Conservation (phyloP, 1,140 invertebrate genomes). For the Araneus ventricosus region DNA sequence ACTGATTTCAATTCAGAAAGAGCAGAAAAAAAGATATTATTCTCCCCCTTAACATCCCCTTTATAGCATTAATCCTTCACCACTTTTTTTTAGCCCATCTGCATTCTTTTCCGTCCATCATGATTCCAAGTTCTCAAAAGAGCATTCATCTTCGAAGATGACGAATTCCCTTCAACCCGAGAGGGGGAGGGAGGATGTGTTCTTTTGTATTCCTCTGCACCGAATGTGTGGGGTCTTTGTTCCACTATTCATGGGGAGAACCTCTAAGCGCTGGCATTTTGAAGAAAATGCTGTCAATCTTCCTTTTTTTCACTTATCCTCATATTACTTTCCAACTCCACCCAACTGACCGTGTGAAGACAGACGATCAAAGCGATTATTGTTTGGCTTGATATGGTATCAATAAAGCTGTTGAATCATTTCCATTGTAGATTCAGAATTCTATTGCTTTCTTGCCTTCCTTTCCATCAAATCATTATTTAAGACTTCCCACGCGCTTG, state of each 20-base stretch:
- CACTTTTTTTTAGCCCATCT: background rate
- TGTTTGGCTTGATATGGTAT: slow-evolving; percentile 42
- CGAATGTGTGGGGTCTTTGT: slow-evolving; percentile 61
- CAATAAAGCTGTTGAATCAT: slow-evolving; percentile 25
- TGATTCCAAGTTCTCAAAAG: slow-evolving; percentile 41
- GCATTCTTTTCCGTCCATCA: slow-evolving; percentile 31
- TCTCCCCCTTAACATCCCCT: background rate
- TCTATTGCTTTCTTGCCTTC: background rate
- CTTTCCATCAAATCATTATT: background rate
- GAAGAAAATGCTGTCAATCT: slow-evolving; percentile 59
- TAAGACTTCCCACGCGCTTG: slow-evolving; percentile 2
- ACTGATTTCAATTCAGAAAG: background rate
- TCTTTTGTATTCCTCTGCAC: slow-evolving; percentile 43
- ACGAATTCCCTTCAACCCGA: slow-evolving; percentile 37
- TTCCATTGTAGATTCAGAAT: background rate
- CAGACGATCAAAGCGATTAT: slow-evolving; percentile 48
- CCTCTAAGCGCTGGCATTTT: background rate
- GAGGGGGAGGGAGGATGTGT: background rate
- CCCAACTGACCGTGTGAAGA: slow-evolving; percentile 12
- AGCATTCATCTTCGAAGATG: slow-evolving; percentile 63
- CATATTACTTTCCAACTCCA: slow-evolving; percentile 47
- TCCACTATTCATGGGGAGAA: slow-evolving; percentile 43
- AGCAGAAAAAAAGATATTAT: background rate
- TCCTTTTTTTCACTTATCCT: slow-evolving; percentile 27
- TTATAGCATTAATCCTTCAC: slow-evolving; percentile 12